phyloP scores from a whole-genome alignment of 2,888 invertebrate species.

The Agrochola litura region DNA sequence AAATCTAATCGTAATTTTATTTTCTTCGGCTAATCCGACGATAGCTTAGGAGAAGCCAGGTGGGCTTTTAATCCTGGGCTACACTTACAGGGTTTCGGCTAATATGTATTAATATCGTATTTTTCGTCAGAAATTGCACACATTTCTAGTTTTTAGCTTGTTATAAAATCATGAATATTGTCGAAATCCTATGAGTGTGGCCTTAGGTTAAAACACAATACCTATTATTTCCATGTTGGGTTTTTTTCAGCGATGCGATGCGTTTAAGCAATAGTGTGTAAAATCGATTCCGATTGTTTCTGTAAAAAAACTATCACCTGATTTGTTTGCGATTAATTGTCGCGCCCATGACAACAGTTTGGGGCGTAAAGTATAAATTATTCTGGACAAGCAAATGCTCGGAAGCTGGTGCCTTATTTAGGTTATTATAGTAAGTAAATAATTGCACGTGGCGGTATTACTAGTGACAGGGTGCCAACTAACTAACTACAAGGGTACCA shows the following conservation, averaged over 20 bases:
- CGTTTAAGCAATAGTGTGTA: neutral
- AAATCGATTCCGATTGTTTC: neutral
- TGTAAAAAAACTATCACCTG: neutral
- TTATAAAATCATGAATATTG: neutral
- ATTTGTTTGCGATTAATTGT: neutral
- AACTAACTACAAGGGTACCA: neutral
- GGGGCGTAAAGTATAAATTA: neutral
- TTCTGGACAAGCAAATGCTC: neutral
- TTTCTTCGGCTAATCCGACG: constrained; percentile 1
- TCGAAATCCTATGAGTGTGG: constrained; percentile 1
- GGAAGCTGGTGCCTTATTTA: neutral
- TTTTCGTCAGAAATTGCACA: neutral
- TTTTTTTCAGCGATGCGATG: neutral
- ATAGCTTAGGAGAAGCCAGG: neutral
- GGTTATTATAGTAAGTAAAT: neutral
- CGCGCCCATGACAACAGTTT: neutral
- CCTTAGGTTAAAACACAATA: neutral
- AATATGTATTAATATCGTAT: neutral
- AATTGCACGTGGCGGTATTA: neutral
- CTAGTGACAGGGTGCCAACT: neutral
- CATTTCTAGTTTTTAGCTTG: neutral
- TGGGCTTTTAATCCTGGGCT: constrained; percentile 13
- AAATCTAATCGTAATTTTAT: neutral
- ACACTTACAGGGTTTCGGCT: neutral
- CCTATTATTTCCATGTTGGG: neutral